A percentile compares a stretch with the other conserved stretches of the same genome.
These are phyloP conservation scores for Montipora capitata DNA, from an alignment of 92 coral and sea anemone species.

Conservation along the genomic window DNA sequence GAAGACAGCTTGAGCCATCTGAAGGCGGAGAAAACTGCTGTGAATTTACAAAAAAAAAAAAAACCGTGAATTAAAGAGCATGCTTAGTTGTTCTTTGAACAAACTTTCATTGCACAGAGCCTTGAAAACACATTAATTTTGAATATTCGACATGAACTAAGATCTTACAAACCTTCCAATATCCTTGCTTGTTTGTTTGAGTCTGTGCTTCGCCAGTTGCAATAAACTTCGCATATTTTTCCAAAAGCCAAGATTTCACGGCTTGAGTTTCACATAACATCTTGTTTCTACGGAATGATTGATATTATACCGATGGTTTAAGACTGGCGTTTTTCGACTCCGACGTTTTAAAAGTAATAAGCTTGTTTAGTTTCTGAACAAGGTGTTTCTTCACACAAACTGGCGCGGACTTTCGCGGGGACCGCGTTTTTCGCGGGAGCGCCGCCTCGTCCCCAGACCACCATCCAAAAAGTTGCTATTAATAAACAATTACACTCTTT, in stretches of 20 bases:
- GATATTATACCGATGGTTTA: no score
- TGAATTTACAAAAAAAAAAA: not conserved
- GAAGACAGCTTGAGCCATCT: conserved; percentile 71
- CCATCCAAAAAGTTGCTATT: no score
- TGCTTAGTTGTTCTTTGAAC: not conserved
- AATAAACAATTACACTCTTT: no score
- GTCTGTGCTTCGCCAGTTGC: conserved; percentile 21
- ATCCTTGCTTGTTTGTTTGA: conserved; percentile 55
- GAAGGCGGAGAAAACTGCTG: conserved; percentile 77
- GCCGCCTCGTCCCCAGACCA: no score
- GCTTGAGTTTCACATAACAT: conserved; percentile 21
- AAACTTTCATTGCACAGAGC: not conserved
- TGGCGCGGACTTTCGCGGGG: no score
- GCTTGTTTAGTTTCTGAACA: no score
- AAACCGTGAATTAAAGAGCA: not conserved
- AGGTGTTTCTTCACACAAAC: no score
- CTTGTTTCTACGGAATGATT: not conserved
- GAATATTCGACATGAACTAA: not conserved
- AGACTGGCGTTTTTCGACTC: no score
- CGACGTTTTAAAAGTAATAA: no score
- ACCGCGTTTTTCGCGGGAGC: no score
- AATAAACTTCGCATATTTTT: conserved; percentile 89
- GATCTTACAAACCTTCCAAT: conserved; percentile 80
- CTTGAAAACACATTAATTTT: not conserved
- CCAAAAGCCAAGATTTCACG: conserved; percentile 89